phyloP scores from a whole-genome alignment of 2,113 vertebrate genomes.

The Onychorhynchus coronatus region DNA sequence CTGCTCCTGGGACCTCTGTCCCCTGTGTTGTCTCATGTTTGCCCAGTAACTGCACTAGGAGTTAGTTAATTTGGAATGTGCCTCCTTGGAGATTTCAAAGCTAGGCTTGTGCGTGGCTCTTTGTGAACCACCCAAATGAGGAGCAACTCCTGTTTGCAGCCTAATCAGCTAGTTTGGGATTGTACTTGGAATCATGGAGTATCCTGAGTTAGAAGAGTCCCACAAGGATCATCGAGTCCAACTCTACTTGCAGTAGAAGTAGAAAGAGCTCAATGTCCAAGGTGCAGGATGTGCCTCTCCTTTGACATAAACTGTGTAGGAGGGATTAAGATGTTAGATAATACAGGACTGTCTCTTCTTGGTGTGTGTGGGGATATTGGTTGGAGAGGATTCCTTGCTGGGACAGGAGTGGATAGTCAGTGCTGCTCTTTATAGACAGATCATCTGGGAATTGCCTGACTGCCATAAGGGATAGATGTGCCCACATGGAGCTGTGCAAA shows the following conservation, averaged over 20 bases:
- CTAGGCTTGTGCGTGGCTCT: neutral
- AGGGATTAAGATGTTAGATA: accelerated
- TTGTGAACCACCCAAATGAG: neutral
- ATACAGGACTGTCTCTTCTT: neutral
- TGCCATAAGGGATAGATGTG: neutral
- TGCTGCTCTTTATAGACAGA: accelerated
- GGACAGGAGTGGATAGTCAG: neutral
- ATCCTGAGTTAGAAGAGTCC: neutral
- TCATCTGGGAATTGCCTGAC: neutral
- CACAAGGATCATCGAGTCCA: neutral
- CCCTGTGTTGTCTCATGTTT: neutral
- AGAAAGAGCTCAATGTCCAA: neutral
- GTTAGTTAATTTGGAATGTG: neutral
- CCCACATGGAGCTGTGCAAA: neutral
- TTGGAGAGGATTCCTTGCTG: neutral
- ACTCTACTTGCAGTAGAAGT: neutral
- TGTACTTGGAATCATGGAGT: neutral
- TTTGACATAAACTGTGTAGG: neutral
- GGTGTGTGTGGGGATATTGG: neutral
- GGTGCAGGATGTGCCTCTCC: neutral
- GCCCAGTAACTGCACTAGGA: neutral
- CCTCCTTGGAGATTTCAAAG: neutral
- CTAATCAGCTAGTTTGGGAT: neutral
- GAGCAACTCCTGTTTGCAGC: neutral
- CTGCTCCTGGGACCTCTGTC: neutral